phyloP scores from a whole-genome alignment of 2,797 vertebrate genomes.

The Buphagus erythrorhynchus region DNA sequence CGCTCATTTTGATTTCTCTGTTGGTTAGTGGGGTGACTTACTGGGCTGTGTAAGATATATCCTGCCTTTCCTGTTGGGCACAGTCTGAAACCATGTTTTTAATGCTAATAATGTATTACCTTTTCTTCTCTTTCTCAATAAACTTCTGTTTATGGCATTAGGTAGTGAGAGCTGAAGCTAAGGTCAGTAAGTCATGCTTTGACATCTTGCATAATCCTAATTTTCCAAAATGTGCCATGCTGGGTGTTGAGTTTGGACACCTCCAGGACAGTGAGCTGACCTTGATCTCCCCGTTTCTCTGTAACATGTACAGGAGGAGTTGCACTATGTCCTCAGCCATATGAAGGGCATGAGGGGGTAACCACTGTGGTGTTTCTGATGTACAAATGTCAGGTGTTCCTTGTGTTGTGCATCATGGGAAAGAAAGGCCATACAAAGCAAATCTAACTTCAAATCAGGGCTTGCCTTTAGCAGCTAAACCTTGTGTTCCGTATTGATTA shows the following conservation, averaged over 20 bases:
- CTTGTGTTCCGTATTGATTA: not conserved
- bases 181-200: not conserved
- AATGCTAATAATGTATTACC: not conserved
- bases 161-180: not conserved
- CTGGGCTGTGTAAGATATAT: not conserved
- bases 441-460: not conserved
- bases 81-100: not conserved
- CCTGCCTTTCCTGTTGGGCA: not conserved
- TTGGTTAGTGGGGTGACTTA: not conserved
- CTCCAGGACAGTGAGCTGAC: not conserved
- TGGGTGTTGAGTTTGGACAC: not conserved
- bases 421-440: not conserved
- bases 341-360: accelerated
- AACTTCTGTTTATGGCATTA: not conserved
- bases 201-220: not conserved
- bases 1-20: not conserved
- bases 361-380: not conserved
- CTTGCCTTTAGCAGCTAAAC: not conserved
- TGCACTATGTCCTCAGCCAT: not conserved
- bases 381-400: not conserved
- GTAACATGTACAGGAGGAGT: not conserved
- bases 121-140: not conserved
- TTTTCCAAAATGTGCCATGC: not conserved
- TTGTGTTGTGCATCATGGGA: not conserved
- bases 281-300: not conserved